Evolutionary conservation across 2,113 vertebrate species (phyloP), one percentile per base, ranked within the genome.

Genomic region (Albula goreensis): DNA sequence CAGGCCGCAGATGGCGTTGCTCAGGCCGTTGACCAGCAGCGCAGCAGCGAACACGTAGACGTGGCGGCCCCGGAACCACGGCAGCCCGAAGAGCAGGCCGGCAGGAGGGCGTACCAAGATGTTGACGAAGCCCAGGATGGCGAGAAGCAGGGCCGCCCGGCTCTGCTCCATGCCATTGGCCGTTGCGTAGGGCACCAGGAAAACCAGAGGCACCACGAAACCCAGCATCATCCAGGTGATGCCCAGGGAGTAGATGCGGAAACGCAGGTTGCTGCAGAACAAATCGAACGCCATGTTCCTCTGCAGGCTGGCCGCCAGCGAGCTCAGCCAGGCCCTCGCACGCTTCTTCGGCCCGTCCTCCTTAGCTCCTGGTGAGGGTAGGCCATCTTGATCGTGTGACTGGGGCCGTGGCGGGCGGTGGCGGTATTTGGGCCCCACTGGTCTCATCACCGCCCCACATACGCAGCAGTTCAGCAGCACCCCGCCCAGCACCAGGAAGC

Each of bases 401-500:
- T 50, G 17, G 2, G 15, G 48, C 13, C 4, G 31, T 57, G 31
- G 3, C 48, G 57, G 80, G 79, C 13, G 3, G 83, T 90, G 86
- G 50, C 63, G 87, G 9, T 86, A 4, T 52, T 84, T 41, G 4
- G 80, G n/a, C 83, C 82, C 83, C 60, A 97, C 85, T 0, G 97
- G 97, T 86, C 96, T 96, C 95, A 97, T 93, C 51, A 97, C 86
- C 22, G 97, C 96, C 50, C 97, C 97, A 60, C 95, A 96, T 22
- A 96, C 94, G 0, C 97, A 97, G 86, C 95, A 93, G 91, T 97
- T 97, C 57, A 97, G 88, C 11, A 97, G 52, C 19, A 97, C 90
- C 22, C 95, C 97, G 0, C 96, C 97, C 50, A 97, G 94, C 89
- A 97, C 86, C 15, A 97, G 93, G 88, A 97, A 97, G 87, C 96